Conservation (phyloP, 2,797 vertebrate species). For the Pipistrellus pipistrellus region DNA sequence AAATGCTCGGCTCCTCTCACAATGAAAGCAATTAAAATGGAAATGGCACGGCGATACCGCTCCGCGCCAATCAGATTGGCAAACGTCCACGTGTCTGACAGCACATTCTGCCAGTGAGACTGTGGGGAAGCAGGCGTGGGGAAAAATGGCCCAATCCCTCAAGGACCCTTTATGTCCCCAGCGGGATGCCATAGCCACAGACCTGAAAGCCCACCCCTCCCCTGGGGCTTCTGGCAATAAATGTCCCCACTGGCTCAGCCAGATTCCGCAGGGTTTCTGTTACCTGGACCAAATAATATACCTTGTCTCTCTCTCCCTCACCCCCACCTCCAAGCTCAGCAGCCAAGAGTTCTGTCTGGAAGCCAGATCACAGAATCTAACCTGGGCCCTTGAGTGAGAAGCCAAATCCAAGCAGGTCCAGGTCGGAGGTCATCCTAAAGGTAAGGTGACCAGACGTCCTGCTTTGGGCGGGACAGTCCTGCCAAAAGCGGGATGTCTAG, state of each 20-base stretch:
- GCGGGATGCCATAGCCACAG: background rate
- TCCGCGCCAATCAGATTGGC: slow-evolving; percentile 15
- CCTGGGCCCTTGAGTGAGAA: background rate
- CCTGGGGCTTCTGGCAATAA: background rate
- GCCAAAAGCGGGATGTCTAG: too few relatives aligned
- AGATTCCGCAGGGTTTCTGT: background rate
- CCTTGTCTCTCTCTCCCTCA: background rate
- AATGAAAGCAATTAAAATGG: background rate
- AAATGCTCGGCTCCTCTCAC: background rate
- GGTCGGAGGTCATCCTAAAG: background rate
- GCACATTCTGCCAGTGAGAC: background rate
- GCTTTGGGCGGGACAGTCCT: too few relatives aligned
- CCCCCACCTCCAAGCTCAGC: background rate
- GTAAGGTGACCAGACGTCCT: too few relatives aligned
- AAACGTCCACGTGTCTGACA: background rate
- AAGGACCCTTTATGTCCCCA: background rate
- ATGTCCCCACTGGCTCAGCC: background rate
- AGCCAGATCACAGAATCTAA: background rate
- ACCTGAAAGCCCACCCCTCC: background rate
- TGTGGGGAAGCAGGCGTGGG: background rate
- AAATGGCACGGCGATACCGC: background rate
- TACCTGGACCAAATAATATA: background rate
- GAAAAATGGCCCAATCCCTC: background rate
- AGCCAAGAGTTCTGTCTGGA: slow-evolving; percentile 5
- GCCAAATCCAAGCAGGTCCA: slow-evolving; percentile 53